A percentile compares a stretch with the other conserved stretches of the same genome.
These are phyloP conservation scores for Pseudoatta argentina DNA, from an alignment of 1,140 invertebrate species.

Conservation along the genomic window DNA sequence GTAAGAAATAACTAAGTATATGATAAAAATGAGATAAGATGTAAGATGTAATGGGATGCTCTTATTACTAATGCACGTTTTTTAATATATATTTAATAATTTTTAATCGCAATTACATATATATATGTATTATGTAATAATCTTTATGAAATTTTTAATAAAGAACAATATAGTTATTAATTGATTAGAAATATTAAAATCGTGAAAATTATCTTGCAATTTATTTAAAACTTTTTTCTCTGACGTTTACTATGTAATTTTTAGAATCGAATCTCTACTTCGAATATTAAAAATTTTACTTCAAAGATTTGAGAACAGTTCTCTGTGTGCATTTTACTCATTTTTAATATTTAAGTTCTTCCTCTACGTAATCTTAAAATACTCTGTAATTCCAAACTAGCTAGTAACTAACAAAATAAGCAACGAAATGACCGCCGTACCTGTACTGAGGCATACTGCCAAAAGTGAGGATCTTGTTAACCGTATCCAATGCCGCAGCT, in stretches of 20 bases:
- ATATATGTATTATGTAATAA: not conserved
- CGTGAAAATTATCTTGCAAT: not conserved
- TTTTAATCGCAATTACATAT: not conserved
- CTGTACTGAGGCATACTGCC: constrained; percentile 93
- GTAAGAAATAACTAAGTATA: constrained; percentile 37
- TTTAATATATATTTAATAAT: constrained; percentile 2
- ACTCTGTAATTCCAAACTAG: constrained; percentile 12
- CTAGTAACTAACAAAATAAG: constrained; percentile 24
- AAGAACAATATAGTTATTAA: not conserved
- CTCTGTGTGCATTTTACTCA: not conserved
- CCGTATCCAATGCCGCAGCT: constrained; percentile 90
- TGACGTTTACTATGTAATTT: not conserved
- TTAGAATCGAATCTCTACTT: constrained; percentile 6
- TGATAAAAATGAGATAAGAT: constrained; percentile 46
- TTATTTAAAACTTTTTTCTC: constrained; percentile 19
- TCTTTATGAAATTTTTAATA: not conserved
- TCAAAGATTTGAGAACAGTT: not conserved
- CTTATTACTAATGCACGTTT: constrained; percentile 18
- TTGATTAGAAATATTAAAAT: not conserved
- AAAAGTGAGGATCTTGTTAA: constrained; percentile 93
- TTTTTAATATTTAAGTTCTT: constrained; percentile 16
- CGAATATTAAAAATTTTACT: not conserved
- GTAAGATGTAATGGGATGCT: constrained; percentile 58
- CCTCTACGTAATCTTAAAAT: not conserved
- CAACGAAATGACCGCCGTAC: constrained; percentile 85